Base-by-base conservation (phyloP, 2,888 invertebrate species). In the Lobophora halterata region DNA sequence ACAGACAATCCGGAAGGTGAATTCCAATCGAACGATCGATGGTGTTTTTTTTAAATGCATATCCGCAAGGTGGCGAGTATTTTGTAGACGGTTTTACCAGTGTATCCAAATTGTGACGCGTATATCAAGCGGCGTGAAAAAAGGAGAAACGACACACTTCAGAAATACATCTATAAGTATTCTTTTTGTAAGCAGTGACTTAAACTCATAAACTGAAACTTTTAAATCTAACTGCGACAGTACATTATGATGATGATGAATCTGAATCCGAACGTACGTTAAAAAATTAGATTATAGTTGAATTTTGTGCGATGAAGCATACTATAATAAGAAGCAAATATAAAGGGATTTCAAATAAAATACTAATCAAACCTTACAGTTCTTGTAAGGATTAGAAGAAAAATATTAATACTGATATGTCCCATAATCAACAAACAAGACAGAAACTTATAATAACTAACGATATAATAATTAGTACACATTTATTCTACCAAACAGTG, bases 51-150 rank as follows among this genome's bases (percentile, higher is more conserved):
- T 51, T 57, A 58, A 37, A 14, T 66, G 74, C 65, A 57, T 65
- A 67, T 74, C 59, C 69, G 63, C 66, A 72, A 46, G 37, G 77
- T 74, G 71, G 67, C n/a, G n/a, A 70, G 64, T 68, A 71, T 64
- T 64, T 75, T 74, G 71, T 71, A 59, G 71, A 74, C 70, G 73
- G 71, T 76, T 75, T 85, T 86, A 87, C 85, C 88, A 87, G 87
- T 85, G 83, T 88, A 38, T 74, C 85, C 76, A 79, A 78, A 83
- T 70, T 71, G 85, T 87, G 85, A 79, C 83, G 85, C 79, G 76
- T 57, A 61, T 67, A 79, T 83, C 83, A 85, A 87, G 87, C 87
- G 86, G 87, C 87, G 87, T 87, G 87, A 81, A 87, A 83, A 83
- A 80, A 81, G 80, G 78, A 85, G 78, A 85, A 83, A 86, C 79